Evolutionary conservation across 2,888 invertebrate species (phyloP), one percentile per base, ranked within the genome.

Genomic region (Drosophila diplacantha): DNA sequence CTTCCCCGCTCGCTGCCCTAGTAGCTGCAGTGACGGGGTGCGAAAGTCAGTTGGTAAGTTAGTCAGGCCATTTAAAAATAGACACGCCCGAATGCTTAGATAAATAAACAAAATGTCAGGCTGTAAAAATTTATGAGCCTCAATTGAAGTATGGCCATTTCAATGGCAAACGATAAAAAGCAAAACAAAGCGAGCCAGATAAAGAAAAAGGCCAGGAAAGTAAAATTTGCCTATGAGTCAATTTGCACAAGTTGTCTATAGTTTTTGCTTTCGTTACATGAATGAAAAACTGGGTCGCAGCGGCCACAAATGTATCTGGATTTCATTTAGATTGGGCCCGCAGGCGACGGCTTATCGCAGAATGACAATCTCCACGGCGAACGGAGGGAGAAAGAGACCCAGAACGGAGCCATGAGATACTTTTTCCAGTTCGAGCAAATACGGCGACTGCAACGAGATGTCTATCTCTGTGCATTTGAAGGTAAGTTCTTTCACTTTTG

Each of bases 91-190:
- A 80, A 71, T 73, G 75, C 79, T 61, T 79, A 71, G 71, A 66
- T 69, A 82, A 84, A 82, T 63, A 84, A 81, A 78, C 78, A 81
- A 71, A 83, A 70, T 76, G 80, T 82, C 80, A 70, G 69, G 69
- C 77, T 52, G 71, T 83, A 72, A 81, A 69, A 83, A 83, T 82
- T 58, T 80, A 83, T 80, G 77, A 69, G 72, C 80, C 64, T 65
- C 82, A 73, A 81, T 78, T 71, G 84, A 81, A 75, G 70, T 69
- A 76, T 69, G 55, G 72, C 75, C 72, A 81, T 70, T 78, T 78
- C 78, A 78, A 78, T 78, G 83, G 83, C 83, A 78, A 71, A 71
- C 81, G 77, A 78, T 81, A 81, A 82, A 80, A 67, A 49, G 43
- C 59, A 50, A 59, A 49, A 46, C 57, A 38, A 43, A 39, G 44